Evolutionary conservation across 2,888 invertebrate genomes (phyloP), one percentile per base, ranked within the genome.

Genomic region (Nomada ferruginata): DNA sequence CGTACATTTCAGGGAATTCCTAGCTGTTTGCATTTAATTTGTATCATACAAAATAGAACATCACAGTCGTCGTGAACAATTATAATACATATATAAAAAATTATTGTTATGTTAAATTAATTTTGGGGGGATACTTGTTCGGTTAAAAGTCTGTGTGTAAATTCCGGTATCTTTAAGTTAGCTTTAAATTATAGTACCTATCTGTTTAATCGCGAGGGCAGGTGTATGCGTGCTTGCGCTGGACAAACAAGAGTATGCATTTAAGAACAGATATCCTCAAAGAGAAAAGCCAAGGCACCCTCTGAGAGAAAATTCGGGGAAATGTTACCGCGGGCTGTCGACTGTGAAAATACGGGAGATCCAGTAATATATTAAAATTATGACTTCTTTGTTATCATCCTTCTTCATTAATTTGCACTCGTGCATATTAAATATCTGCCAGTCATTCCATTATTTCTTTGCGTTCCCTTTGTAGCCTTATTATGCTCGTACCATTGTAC

Each of bases 131-230:
- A 15, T 44, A 20, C 29, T 20, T 44, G 36, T 36, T 29, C 50
- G 9, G 26, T 18, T n/a, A 11, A 11, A 65, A 65, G 52, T 65
- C 23, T 13, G 63, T 23, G 9, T 44, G 7, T 7, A 44, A 44
- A 20, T 50, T 65, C 23, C 13, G 29, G 13, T 10, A 15, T 18
- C 15, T 65, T 26, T 4, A 26, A 29, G 50, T 50, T 65, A 29
- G 29, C 52, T 65, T 65, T 13, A 65, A 52, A 65, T 65, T 65
- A 13, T n/a, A 29, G 26, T 36, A 36, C 36, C 36, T 26, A 65
- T 50, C 13, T 52, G 23, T 65, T 52, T 65, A 52, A 50, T 65
- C 50, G 13, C 2, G 4, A 2, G 7, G 26, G 50, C 7, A 18
- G 10, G 5, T 29, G 29, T 29, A n/a, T 26, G 20, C 42, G 15